Conservation (phyloP, 1,140 invertebrate genomes). For the Atta colombica region DNA sequence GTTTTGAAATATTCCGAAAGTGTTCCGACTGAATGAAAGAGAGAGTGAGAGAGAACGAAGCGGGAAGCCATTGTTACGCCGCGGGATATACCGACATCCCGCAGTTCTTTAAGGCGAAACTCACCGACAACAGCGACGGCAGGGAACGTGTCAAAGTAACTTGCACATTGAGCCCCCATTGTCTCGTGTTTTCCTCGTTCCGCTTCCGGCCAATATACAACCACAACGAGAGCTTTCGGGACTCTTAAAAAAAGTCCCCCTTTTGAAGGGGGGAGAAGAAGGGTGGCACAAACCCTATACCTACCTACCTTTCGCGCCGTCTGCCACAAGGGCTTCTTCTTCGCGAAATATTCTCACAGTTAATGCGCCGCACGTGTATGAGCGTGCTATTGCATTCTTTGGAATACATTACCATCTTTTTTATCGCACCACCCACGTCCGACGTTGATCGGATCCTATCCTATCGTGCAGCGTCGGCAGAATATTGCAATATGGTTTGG, state of each 20-base stretch:
- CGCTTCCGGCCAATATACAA: not conserved
- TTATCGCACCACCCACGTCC: conserved; percentile 21
- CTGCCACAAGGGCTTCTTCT: not conserved
- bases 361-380: conserved; percentile 10
- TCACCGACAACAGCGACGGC: conserved; percentile 77
- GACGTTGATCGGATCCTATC: not conserved
- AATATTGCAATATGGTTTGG: conserved; percentile 50
- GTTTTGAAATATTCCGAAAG: conserved; percentile 69
- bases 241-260: not conserved
- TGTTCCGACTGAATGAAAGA: conserved; percentile 57
- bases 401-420: conserved; percentile 54
- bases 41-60: conserved; percentile 23
- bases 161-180: conserved; percentile 72
- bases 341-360: not conserved
- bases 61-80: conserved; percentile 58
- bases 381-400: conserved; percentile 39
- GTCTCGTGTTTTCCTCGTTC: conserved; percentile 32
- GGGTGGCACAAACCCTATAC: not conserved
- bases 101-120: conserved; percentile 79
- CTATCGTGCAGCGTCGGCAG: not conserved
- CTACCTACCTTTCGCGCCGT: not conserved
- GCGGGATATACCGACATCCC: conserved; percentile 78
- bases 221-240: conserved; percentile 43
- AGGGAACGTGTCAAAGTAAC: conserved; percentile 83
- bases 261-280: not conserved